Conservation (phyloP, 2,797 vertebrate genomes). For the Sarcoramphus papa region DNA sequence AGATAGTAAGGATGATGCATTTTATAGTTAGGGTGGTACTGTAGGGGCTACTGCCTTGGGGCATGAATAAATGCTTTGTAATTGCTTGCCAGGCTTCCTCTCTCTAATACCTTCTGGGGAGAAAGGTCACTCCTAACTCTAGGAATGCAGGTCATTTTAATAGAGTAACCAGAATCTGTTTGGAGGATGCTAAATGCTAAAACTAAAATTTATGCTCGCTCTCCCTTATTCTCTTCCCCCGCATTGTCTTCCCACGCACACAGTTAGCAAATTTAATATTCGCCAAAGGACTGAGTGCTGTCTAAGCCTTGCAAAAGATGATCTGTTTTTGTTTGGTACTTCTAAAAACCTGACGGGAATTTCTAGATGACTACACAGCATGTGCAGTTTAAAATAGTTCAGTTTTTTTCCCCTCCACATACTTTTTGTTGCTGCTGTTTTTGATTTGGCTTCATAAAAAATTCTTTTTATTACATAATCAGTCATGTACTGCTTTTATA, state of each 20-base stretch:
- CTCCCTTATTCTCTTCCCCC: neutral
- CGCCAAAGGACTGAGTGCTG: neutral
- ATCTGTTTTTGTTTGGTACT: slow-evolving; percentile 9
- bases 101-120: neutral
- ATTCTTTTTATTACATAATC: slow-evolving; percentile 47
- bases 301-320: neutral
- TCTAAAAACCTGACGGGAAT: slow-evolving; percentile 15
- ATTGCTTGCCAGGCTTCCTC: slow-evolving; percentile 14
- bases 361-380: slow-evolving; percentile 32
- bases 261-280: slow-evolving; percentile 6
- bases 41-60: slow-evolving; percentile 3
- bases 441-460: slow-evolving; percentile 54
- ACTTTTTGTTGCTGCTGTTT: slow-evolving; percentile 47
- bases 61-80: slow-evolving; percentile 24
- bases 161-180: neutral
- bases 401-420: neutral
- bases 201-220: neutral
- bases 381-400: slow-evolving; percentile 31
- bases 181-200: neutral
- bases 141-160: neutral
- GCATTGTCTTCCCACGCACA: neutral
- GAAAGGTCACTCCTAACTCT: slow-evolving; percentile 29
- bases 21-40: neutral
- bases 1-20: neutral
- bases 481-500: slow-evolving; percentile 48